Base-by-base conservation (phyloP, 2,113 vertebrate species). In the Piprites chloris region DNA sequence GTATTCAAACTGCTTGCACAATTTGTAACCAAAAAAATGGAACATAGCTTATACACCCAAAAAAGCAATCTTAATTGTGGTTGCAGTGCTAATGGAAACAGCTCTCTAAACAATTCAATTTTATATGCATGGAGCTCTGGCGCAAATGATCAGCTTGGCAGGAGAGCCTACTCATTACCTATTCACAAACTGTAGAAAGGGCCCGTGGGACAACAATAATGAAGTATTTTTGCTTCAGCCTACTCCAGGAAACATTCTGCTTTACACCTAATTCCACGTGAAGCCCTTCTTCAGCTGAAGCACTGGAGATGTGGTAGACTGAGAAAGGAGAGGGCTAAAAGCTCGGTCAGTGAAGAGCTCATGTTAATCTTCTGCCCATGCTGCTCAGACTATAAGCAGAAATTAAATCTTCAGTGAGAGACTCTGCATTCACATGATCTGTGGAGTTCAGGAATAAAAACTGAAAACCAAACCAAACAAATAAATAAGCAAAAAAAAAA, bases 21-120 rank as follows among this genome's bases (percentile, higher is more conserved):
- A 30, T 39, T 46, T 73, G 7, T 37, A 46, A 67, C 12, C 3
- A 6, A 39, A 72, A 62, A 63, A n/a, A 11, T 1, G 11, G 17
- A 61, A 12, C 28, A 23, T 28, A 9, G 59, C 5, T 73, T 49
- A 65, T 58, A 62, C 0, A 37, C 17, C 12, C 5, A 28, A 90
- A 44, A 32, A 39, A 86, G 33, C 37, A 73, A 50, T 15, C 24
- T 83, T 44, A 72, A 12, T 11, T 58, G n/a, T 69, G 37, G 59
- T 28, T 69, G 37, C 30, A 77, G 33, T 2, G 4, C 46, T 84
- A 69, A 71, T 47, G 47, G 42, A 81, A 81, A 39, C 10, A 79
- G 65, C 47, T 93, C 52, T 85, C 74, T 33, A 35, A 93, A 55
- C n/a, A n/a, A 55, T 87, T 84, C 67, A 22, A 59, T 87, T 93